Base-by-base conservation (phyloP, 2,797 vertebrate species). In the Gastrophryne carolinensis region DNA sequence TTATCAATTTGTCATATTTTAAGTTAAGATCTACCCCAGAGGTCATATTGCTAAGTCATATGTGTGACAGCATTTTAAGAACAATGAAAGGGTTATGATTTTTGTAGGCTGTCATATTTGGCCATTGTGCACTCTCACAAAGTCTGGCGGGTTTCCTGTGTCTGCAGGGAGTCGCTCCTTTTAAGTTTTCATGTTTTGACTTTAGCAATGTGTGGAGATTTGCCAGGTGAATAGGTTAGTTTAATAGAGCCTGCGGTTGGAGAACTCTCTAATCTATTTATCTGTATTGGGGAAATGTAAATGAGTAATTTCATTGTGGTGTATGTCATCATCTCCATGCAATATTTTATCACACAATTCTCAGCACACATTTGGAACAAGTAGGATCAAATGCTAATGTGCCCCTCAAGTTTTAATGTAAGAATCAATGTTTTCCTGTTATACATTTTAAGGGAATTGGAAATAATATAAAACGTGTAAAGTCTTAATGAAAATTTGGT, bases 111-210 rank as follows among this genome's bases (percentile, higher is more conserved):
- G 5, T 15, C 10, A n/a, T 49, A 71, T 71, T 32, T 71, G 10
- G 26, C 13, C 54, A 44, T 60, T 58, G 39, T 60, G 54, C 54
- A 60, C 57, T 71, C 68, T 71, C 68, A 71, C 68, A 54, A 71
- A 60, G 39, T 17, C n/a, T 71, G 27, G 54, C 54, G 49, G 23
- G 7, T 2, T 15, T 39, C 54, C 53, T 34, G 27, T 26, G 54
- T 71, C 68, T 60, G 39, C 54, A 13, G 68, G 54, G 68, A 71
- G 54, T 39, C 41, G 58, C 53, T 60, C 39, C 57, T 71, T 71
- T 58, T 32, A 57, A 44, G 67, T 70, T 70, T 71, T 71, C 68
- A 71, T 49, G 68, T 44, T 60, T 71, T 71, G 53, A 71, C 68
- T 60, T 71, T 58, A 71, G 39, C 60, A 54, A 71, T 71, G 27